Evolutionary conservation across 2,888 invertebrate genomes (phyloP), one percentile per base, ranked within the genome.

Genomic region (Julus scanicus): DNA sequence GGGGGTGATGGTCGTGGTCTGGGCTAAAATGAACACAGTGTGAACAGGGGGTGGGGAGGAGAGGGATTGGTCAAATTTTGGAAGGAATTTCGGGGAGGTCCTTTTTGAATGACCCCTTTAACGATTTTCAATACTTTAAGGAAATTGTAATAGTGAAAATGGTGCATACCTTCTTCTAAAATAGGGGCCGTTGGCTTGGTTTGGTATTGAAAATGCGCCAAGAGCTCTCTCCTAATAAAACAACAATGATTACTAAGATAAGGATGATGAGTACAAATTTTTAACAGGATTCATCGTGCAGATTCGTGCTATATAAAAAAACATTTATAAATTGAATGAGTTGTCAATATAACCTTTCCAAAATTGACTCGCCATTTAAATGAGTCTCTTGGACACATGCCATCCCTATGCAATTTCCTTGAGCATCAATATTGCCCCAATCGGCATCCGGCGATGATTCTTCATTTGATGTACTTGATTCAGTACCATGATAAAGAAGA

Each of bases 401-500:
- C 85, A 85, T 44, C n/a, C 44, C 44, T 20, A 48, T 85, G 85
- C 44, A 49, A 29, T 85, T 49, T n/a, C 40, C 85, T 40, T 49
- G 85, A 6, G 71, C 20, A 49, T 85, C 85, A 17, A 85, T 44
- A 40, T 44, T 85, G n/a, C 87, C 88, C 89, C 89, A 89, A 37
- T 89, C 89, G 13, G 63, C 48, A 53, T 89, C 89, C 1, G 89
- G 89, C 9, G 89, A 88, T 2, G 86, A 87, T 29, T 89, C 89
- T 37, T 89, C 89, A 29, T 88, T 89, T 9, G 89, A 88, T 44
- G 88, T 86, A 53, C 89, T 89, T 57, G 89, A 89, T 40, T 89
- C 89, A 40, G 88, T 89, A 13, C 89, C 89, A 48, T 86, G 89
- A 86, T 89, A 89, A 15, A 89, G 88, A 37, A 89, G 86, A 88